Percentiles rank a stretch among this genome's conserved stretches.
phyloP scores from a whole-genome alignment of 2,113 vertebrate genomes.

The Anguilla rostrata region DNA sequence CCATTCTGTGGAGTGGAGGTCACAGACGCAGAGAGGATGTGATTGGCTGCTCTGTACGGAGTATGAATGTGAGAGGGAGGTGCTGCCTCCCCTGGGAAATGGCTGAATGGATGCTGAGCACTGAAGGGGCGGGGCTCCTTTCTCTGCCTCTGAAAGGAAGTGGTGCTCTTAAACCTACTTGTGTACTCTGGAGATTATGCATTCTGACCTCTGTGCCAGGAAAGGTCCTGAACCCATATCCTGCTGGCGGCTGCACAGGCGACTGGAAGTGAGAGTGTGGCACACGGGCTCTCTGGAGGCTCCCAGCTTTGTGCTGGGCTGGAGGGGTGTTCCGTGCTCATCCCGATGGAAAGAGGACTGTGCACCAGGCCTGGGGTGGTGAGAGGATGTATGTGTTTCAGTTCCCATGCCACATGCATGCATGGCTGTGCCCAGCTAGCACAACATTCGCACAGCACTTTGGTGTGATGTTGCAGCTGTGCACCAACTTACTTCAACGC shows the following conservation, averaged over 20 bases:
- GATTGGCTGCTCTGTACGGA: conserved; percentile 37
- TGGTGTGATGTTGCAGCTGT: neutral
- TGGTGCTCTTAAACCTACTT: conserved; percentile 51
- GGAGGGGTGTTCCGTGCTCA: neutral
- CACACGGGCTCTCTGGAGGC: neutral
- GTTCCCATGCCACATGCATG: neutral
- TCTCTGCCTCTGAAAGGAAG: conserved; percentile 51
- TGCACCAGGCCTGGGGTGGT: neutral
- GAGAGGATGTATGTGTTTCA: neutral
- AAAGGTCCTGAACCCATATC: conserved; percentile 40
- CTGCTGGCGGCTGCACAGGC: neutral
- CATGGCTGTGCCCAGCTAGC: neutral
- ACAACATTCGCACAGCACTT: neutral
- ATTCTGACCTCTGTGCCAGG: conserved; percentile 46
- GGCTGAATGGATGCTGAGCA: conserved; percentile 49
- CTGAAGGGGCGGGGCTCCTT: conserved; percentile 50
- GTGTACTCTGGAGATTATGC: conserved; percentile 54
- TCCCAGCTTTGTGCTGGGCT: neutral
- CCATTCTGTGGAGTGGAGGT: conserved; percentile 44
- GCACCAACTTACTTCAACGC: neutral
- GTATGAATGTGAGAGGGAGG: conserved; percentile 29
- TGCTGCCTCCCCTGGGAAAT: conserved; percentile 48
- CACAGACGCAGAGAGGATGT: conserved; percentile 22
- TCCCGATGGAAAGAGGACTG: neutral
- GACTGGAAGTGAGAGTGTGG: neutral